phyloP scores from a whole-genome alignment of 2,113 vertebrate species.

The Sminthopsis crassicaudata region DNA sequence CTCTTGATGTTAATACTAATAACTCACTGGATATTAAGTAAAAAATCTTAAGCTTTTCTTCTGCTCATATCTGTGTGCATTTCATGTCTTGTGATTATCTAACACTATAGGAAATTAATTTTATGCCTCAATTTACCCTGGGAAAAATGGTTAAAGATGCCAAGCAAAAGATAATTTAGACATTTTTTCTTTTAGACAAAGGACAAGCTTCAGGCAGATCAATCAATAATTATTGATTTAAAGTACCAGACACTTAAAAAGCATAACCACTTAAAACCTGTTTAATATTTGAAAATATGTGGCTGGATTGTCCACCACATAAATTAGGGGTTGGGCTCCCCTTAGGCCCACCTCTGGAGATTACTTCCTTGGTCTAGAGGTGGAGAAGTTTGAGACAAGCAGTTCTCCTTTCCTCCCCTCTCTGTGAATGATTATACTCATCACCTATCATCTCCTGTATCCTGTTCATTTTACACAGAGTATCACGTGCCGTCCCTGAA shows the following conservation, averaged over 20 bases:
- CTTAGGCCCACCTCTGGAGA: not conserved
- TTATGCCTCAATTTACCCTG: not conserved
- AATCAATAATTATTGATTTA: not conserved
- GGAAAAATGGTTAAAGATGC: conserved; percentile 7
- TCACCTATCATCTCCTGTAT: not conserved
- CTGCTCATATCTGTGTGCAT: not conserved
- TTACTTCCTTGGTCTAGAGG: not conserved
- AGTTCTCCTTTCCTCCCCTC: not conserved
- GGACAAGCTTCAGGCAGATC: not conserved
- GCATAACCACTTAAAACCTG: not conserved
- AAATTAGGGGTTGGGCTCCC: not conserved
- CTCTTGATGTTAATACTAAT: not conserved
- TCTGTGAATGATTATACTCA: not conserved
- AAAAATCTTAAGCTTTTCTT: conserved; percentile 34
- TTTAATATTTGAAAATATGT: not conserved
- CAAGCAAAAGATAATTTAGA: not conserved
- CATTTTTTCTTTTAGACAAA: not conserved
- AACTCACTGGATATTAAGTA: not conserved
- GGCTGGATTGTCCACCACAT: not conserved
- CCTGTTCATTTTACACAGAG: not conserved
- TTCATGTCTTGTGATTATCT: not conserved
- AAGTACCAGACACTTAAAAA: not conserved
- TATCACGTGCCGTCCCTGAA: not conserved
- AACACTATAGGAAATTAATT: not conserved
- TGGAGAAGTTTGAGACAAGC: not conserved